These are phyloP conservation scores for Macrobrachium nipponense DNA, from an alignment of 1,140 invertebrate genomes.

Conservation along the genomic window DNA sequence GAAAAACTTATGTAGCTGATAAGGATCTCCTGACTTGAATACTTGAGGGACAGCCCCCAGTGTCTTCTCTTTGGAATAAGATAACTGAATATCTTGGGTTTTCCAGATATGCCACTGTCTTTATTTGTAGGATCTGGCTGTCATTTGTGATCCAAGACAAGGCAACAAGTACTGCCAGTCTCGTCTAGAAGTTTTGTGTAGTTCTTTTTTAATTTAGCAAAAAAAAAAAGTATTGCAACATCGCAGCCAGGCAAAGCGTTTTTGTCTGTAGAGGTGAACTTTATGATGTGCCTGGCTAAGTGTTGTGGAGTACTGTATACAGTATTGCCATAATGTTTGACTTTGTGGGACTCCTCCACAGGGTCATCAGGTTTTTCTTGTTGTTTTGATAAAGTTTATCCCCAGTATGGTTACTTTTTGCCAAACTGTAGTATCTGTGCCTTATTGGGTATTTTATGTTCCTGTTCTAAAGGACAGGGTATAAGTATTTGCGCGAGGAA, in stretches of 20 bases:
- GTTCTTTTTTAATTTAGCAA: background rate
- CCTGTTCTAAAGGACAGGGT: conserved; percentile 58
- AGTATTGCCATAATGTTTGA: conserved; percentile 43
- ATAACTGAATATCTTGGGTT: too few species aligned
- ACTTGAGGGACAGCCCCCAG: too few species aligned
- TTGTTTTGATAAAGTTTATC: conserved; percentile 49
- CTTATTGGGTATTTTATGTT: conserved; percentile 62
- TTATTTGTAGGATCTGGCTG: too few species aligned
- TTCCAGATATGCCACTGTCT: too few species aligned
- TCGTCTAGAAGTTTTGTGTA: too few species aligned
- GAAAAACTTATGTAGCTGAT: conserved; percentile 17
- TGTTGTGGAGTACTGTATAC: conserved; percentile 15
- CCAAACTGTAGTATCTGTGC: conserved; percentile 62
- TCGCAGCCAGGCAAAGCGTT: background rate
- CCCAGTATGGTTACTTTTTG: conserved; percentile 60
- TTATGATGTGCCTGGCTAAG: background rate
- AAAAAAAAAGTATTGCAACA: background rate
- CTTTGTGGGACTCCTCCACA: too few species aligned
- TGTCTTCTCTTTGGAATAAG: too few species aligned
- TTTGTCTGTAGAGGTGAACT: too few species aligned
- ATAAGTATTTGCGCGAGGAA: conserved; percentile 59
- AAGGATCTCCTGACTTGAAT: background rate
- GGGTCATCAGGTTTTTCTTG: background rate
- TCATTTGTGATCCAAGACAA: too few species aligned
- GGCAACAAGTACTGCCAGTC: too few species aligned